Percentiles rank a stretch among this genome's conserved stretches.
phyloP scores from a whole-genome alignment of 1,140 invertebrate species.

The Platorchestia sp. region DNA sequence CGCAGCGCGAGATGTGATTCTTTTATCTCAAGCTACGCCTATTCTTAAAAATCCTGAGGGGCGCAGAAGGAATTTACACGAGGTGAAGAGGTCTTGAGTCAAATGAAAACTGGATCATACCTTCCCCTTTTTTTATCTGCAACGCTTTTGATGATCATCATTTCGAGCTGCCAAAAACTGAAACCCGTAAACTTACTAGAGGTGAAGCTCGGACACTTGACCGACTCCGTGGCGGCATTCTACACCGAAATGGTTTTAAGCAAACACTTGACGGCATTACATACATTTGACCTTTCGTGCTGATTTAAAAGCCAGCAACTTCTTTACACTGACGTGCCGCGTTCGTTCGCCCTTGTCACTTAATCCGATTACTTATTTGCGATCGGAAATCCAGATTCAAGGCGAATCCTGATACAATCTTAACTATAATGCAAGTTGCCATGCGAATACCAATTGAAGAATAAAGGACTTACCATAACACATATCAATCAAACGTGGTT shows the following conservation, averaged over 20 bases:
- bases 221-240: not conserved
- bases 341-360: not conserved
- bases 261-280: not conserved
- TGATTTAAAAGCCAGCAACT: not conserved
- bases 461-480: not conserved
- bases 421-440: not conserved
- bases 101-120: no score
- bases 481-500: not conserved
- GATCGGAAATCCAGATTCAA: conserved; percentile 5
- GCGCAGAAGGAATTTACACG: no score
- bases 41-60: no score
- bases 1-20: no score
- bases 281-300: not conserved
- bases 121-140: no score
- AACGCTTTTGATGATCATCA: not conserved
- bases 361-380: conserved; percentile 46
- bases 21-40: no score
- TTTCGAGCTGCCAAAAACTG: not conserved
- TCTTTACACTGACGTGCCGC: not conserved
- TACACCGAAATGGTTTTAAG: not conserved
- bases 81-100: no score
- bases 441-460: not conserved
- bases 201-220: not conserved
- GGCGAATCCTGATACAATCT: not conserved
- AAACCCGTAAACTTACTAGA: not conserved